Conservation (phyloP, 2,113 vertebrate genomes). For the Xiphorhynchus elegans region DNA sequence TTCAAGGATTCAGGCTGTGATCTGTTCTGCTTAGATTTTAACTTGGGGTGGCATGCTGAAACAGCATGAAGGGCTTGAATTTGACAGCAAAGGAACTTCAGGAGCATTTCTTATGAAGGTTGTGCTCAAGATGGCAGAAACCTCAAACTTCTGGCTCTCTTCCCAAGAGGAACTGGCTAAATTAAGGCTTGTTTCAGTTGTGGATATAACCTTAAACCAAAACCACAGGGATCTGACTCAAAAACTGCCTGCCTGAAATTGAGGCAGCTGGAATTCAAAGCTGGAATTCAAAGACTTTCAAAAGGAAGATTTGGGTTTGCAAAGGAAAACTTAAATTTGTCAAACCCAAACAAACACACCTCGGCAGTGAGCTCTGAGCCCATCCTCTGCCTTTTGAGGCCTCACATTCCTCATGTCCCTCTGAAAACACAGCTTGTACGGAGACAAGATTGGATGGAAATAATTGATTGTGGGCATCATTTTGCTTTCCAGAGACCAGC, state of each 20-base stretch:
- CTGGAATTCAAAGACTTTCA: conserved; percentile 37
- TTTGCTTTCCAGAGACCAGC: not conserved
- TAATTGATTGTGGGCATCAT: not conserved
- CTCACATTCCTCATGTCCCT: rapidly evolving
- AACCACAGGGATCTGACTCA: conserved; percentile 55
- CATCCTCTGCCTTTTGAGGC: not conserved
- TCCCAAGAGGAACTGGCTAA: conserved; percentile 60
- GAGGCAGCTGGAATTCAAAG: conserved; percentile 28
- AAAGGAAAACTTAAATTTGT: conserved; percentile 41
- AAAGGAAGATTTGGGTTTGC: not conserved
- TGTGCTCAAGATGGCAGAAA: conserved; percentile 55
- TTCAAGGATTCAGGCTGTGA: not conserved
- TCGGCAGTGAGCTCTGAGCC: not conserved
- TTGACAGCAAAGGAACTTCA: conserved; percentile 35
- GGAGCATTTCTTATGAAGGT: not conserved
- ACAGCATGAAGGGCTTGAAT: not conserved
- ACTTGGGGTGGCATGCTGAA: not conserved
- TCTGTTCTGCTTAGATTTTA: conserved; percentile 13
- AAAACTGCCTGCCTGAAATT: conserved; percentile 37
- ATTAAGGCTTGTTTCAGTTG: conserved; percentile 58
- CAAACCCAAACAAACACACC: conserved; percentile 30
- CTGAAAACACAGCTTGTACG: not conserved
- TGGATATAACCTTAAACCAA: conserved; percentile 62
- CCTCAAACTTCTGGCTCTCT: conserved; percentile 49
- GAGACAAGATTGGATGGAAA: not conserved